A percentile compares a stretch with the other conserved stretches of the same genome.
These are phyloP conservation scores for Danio jaintianensis DNA, from an alignment of 2,797 vertebrate genomes.

Conservation along the genomic window DNA sequence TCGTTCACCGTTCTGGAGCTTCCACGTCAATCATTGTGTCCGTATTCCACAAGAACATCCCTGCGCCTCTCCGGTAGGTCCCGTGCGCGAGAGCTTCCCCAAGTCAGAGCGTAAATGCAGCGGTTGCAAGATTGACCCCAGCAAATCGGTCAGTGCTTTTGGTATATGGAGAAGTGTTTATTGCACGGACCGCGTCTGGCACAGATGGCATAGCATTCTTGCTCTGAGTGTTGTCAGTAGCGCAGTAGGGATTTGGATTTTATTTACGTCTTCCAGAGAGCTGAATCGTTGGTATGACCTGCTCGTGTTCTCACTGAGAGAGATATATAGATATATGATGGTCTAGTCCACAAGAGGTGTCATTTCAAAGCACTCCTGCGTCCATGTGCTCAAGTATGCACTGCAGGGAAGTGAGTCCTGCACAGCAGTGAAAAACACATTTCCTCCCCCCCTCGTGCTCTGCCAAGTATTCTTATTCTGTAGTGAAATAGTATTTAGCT, in stretches of 20 bases:
- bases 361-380: constrained; percentile 41
- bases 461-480: constrained; percentile 51
- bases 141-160: constrained; percentile 21
- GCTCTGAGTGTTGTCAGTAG: constrained; percentile 55
- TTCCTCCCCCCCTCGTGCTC: constrained; percentile 43
- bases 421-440: constrained; percentile 54
- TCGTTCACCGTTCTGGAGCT: constrained; percentile 51
- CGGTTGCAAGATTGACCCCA: constrained; percentile 29
- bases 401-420: constrained; percentile 46
- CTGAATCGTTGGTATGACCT: constrained; percentile 75
- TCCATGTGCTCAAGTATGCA: constrained; percentile 40
- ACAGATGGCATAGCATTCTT: constrained; percentile 33
- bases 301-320: constrained; percentile 74
- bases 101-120: constrained; percentile 44
- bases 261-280: constrained; percentile 73
- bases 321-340: constrained; percentile 69
- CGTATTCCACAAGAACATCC: constrained; percentile 51
- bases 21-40: constrained; percentile 39
- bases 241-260: constrained; percentile 56
- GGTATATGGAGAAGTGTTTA: constrained; percentile 28
- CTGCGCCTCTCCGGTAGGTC: constrained; percentile 20
- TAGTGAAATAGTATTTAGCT: constrained; percentile 14
- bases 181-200: constrained; percentile 34
- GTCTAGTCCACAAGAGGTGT: constrained; percentile 57
- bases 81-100: constrained; percentile 23